These are phyloP conservation scores for Cheilosia pagana DNA, from an alignment of 2,888 invertebrate species.

Conservation along the genomic window DNA sequence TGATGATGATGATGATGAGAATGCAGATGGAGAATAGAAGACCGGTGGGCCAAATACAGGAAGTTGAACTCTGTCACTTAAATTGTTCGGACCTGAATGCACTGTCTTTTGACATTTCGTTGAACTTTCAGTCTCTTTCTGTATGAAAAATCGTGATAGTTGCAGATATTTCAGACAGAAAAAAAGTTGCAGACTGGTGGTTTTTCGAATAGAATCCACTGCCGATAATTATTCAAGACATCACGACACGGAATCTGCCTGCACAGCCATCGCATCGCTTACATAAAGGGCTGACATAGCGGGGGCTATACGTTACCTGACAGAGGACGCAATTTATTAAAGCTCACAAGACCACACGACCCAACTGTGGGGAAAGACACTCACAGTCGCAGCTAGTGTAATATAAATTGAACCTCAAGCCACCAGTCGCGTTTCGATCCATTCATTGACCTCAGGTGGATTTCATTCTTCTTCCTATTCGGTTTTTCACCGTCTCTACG, in stretches of 20 bases:
- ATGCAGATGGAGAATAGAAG: slow-evolving; percentile 11
- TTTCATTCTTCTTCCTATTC: slow-evolving; percentile 58
- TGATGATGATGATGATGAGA: slow-evolving; percentile 39
- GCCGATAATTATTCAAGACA: slow-evolving; percentile 47
- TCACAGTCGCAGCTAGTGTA: slow-evolving; percentile 7
- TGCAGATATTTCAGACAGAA: not conserved
- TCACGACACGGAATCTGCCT: slow-evolving; percentile 35
- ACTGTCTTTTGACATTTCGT: slow-evolving; percentile 23
- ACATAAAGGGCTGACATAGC: slow-evolving; percentile 18
- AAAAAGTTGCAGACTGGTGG: slow-evolving; percentile 25
- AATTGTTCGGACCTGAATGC: slow-evolving; percentile 17
- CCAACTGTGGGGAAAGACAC: slow-evolving; percentile 2
- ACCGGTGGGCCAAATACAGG: slow-evolving; percentile 43
- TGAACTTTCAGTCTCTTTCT: slow-evolving; percentile 17
- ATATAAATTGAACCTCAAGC: slow-evolving; percentile 48
- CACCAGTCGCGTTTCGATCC: slow-evolving; percentile 59
- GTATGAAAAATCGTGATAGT: slow-evolving; percentile 22
- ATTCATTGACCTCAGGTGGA: slow-evolving; percentile 75
- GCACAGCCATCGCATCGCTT: not conserved
- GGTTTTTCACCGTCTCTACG: slow-evolving; percentile 7
- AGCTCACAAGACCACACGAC: slow-evolving; percentile 49
- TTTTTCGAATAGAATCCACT: slow-evolving; percentile 14
- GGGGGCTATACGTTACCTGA: slow-evolving; percentile 29
- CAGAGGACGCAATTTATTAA: slow-evolving; percentile 55
- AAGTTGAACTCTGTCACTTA: slow-evolving; percentile 66